A percentile compares a stretch with the other conserved stretches of the same genome.
phyloP scores from a whole-genome alignment of 2,113 vertebrate genomes.

The Nycticorax nycticorax region DNA sequence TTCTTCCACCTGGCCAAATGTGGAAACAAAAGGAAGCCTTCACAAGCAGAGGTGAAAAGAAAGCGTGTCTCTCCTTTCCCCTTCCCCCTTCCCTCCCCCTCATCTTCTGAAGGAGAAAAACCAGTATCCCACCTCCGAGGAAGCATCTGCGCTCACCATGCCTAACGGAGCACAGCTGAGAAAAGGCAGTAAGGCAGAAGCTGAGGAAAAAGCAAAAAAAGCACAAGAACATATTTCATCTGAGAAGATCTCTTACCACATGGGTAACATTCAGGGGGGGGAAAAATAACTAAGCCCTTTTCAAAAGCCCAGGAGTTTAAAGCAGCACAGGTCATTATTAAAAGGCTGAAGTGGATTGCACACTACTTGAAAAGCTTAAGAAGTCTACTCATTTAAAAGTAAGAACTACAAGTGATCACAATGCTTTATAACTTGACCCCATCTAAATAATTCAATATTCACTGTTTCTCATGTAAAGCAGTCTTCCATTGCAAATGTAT shows the following conservation, averaged over 20 bases:
- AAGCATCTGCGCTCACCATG: background rate
- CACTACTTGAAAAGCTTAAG: slow-evolving; percentile 1
- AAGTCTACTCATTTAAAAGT: background rate
- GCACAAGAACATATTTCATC: background rate
- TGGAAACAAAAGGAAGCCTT: background rate
- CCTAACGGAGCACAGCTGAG: background rate
- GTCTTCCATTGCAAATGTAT: background rate
- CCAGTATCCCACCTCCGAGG: background rate
- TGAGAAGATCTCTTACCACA: background rate
- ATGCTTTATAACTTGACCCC: background rate
- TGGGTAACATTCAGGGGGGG: background rate
- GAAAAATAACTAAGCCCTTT: background rate
- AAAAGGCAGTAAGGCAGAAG: background rate
- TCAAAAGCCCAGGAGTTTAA: background rate
- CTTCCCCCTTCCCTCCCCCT: background rate
- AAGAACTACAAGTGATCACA: background rate
- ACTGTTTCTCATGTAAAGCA: background rate
- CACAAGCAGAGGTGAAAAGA: background rate
- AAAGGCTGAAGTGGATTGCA: background rate
- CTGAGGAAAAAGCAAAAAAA: background rate
- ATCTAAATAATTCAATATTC: slow-evolving; percentile 33
- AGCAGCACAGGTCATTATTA: background rate
- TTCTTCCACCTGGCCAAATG: background rate
- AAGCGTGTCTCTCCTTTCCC: background rate
- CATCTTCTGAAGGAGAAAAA: background rate